These are phyloP conservation scores for Pseudopodoces humilis DNA, from an alignment of 2,113 vertebrate species.

Conservation along the genomic window DNA sequence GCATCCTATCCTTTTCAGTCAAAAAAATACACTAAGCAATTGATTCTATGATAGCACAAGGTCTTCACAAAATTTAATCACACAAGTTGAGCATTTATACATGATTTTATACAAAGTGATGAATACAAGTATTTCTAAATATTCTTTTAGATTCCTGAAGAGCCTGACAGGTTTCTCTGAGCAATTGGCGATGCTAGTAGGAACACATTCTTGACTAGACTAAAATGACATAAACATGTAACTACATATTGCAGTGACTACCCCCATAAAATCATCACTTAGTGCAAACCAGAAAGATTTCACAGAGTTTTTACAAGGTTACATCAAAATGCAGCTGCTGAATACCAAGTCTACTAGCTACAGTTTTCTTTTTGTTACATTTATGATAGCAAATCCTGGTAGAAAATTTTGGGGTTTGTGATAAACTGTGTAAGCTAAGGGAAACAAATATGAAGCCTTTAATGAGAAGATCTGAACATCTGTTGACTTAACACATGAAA, in stretches of 20 bases:
- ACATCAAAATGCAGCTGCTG: background rate
- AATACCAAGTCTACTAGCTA: background rate
- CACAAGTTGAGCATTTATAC: background rate
- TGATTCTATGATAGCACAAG: background rate
- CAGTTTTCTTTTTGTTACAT: background rate
- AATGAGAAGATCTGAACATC: background rate
- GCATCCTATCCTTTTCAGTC: background rate
- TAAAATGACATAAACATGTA: background rate
- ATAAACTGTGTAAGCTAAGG: background rate
- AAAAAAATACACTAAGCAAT: background rate
- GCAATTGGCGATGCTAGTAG: background rate
- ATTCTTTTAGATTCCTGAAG: background rate
- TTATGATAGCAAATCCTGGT: background rate
- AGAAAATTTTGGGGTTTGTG: background rate
- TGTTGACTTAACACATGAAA: background rate
- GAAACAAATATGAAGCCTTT: background rate
- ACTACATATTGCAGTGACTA: background rate
- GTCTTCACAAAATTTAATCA: background rate
- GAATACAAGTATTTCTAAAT: constrained; percentile 5
- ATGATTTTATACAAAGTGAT: background rate
- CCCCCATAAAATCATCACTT: background rate
- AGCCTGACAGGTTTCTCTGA: background rate
- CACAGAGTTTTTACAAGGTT: background rate
- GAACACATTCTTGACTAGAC: background rate
- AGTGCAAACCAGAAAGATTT: background rate